phyloP scores from a whole-genome alignment of 2,797 vertebrate genomes.

The Borostomias antarcticus region DNA sequence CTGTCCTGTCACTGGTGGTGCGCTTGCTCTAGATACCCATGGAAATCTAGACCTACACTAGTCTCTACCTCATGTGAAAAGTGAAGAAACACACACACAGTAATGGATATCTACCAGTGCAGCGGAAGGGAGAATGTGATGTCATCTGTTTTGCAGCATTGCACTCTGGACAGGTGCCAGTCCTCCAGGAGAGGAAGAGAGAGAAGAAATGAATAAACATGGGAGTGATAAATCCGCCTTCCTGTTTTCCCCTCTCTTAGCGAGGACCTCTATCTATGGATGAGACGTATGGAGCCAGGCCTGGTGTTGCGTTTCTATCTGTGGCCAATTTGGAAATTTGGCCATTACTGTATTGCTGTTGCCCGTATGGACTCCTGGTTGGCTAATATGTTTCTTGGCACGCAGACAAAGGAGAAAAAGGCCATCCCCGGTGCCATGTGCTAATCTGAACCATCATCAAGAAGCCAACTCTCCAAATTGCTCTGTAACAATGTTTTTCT shows the following conservation, averaged over 20 bases:
- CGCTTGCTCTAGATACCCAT: no score
- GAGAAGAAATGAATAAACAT: background rate
- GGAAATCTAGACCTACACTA: background rate
- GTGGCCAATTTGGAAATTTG: background rate
- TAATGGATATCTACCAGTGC: conserved; percentile 1
- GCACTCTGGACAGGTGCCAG: conserved; percentile 21
- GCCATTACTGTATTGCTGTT: conserved; percentile 6
- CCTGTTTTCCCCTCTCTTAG: no score
- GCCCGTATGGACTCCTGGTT: background rate
- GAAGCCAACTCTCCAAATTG: background rate
- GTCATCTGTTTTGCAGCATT: conserved; percentile 17
- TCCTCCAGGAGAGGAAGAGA: background rate
- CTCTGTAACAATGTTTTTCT: background rate
- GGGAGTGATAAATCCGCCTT: background rate
- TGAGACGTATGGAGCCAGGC: background rate
- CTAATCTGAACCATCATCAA: conserved; percentile 1
- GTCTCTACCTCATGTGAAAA: background rate
- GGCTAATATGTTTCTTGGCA: conserved; percentile 14
- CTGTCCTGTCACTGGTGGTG: no score
- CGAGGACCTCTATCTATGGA: background rate
- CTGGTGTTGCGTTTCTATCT: background rate
- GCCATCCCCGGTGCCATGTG: background rate
- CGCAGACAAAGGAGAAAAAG: background rate
- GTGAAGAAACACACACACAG: background rate
- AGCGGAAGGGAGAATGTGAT: background rate